These are phyloP conservation scores for Caenorhabditis panamensis DNA, from an alignment of 2,888 invertebrate genomes.

Conservation along the genomic window DNA sequence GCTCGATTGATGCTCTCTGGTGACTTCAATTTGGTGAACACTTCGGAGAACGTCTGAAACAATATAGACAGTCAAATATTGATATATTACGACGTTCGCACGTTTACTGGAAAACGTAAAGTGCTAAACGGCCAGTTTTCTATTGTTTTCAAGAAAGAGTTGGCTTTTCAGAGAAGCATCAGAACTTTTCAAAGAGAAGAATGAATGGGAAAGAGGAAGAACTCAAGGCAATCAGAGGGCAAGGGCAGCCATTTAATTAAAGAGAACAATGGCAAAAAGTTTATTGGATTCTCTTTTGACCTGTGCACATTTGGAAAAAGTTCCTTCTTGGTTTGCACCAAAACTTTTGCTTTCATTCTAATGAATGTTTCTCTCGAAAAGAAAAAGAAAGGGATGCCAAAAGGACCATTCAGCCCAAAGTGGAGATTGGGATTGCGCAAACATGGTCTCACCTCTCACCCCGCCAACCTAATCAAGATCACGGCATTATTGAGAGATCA, in stretches of 20 bases:
- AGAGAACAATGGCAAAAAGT: slow-evolving; percentile 18
- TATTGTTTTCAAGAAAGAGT: too few species aligned
- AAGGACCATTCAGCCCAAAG: slow-evolving; percentile 6
- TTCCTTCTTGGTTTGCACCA: neutral
- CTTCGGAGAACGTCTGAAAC: slow-evolving; percentile 27
- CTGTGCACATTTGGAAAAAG: neutral
- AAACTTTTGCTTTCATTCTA: neutral
- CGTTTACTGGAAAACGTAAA: too few species aligned
- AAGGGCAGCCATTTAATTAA: slow-evolving; percentile 44
- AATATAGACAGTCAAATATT: neutral
- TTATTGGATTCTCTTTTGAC: slow-evolving; percentile 10
- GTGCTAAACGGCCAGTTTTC: neutral
- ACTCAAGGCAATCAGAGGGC: slow-evolving; percentile 1
- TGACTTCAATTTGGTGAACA: slow-evolving; percentile 32
- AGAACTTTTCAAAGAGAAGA: neutral
- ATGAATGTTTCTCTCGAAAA: slow-evolving; percentile 9
- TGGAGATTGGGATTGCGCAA: slow-evolving; percentile 18
- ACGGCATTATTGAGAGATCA: slow-evolving; percentile 36
- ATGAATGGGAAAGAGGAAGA: neutral
- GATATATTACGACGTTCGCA: too few species aligned
- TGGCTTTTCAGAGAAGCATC: too few species aligned
- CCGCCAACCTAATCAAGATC: slow-evolving; percentile 34
- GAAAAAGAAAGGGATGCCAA: slow-evolving; percentile 15
- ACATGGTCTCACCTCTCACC: slow-evolving; percentile 12
- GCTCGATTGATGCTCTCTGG: slow-evolving; percentile 28